Evolutionary conservation across 2,888 invertebrate genomes (phyloP), one percentile per base, ranked within the genome.

Genomic region (Theodoxus fluviatilis): DNA sequence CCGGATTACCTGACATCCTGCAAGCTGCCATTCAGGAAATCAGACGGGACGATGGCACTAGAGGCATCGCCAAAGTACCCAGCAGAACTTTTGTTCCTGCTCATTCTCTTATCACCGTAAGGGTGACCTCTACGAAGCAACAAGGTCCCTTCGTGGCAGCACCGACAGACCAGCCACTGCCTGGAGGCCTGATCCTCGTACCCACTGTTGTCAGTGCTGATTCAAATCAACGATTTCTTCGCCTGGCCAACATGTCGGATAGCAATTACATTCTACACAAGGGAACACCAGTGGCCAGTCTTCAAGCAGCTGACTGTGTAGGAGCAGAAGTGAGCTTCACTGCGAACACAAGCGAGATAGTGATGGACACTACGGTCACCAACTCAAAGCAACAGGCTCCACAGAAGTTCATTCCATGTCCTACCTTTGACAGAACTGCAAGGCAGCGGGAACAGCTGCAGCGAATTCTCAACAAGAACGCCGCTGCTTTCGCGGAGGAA

Each of bases 381-480:
- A 52, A 15, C n/a, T n/a, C n/a, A n/a, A n/a, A n/a, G n/a, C n/a
- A n/a, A n/a, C n/a, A n/a, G n/a, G n/a, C n/a, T n/a, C n/a, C n/a
- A n/a, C n/a, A 9, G n/a, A 18, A 22, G 43, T 9, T 33, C n/a
- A n/a, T n/a, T n/a, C n/a, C 47, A 12, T 66, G 47, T 35, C 66
- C 47, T n/a, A 33, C n/a, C 25, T 66, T 66, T n/a, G 66, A 66
- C 18, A 49, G 66, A 18, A 47, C 31, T 35, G 25, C 28, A 22
- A 47, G 47, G 6, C 40, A 65, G 31, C 66, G 25, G 22, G 0
- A 31, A 37, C 67, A 35, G 28, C 38, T 67, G 0, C 67, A 67
- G 9, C 25, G 43, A 7, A 37, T 67, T 18, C 38, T 67, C 31
- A 2, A 9, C 7, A 52, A 38, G 28, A 12, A 33, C 3, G 9